Evolutionary conservation across 2,888 invertebrate species (phyloP), one percentile per base, ranked within the genome.

Genomic region (Sicus ferrugineus): DNA sequence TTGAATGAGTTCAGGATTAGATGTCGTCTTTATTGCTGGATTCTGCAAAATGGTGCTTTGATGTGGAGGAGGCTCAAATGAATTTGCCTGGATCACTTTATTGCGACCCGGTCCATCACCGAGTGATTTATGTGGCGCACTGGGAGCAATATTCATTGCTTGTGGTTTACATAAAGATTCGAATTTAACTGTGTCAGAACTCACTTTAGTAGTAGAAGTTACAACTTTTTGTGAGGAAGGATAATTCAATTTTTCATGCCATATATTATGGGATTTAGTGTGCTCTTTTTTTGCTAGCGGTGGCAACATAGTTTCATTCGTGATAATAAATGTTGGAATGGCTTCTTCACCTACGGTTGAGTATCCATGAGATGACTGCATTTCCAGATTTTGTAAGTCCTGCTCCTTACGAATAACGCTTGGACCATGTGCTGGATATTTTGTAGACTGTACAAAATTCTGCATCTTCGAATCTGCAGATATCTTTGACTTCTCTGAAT

Each of bases 1-100:
- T 83, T 94, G 93, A 83, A 92, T 92, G 46, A 93, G 83, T 63
- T 89, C 87, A 30, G 69, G 69, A 21, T 30, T 26, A 26, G 70
- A 48, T 54, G 58, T 31, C 14, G 64, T 52, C 6, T 50, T 23
- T 16, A 58, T 11, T 2, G 38, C n/a, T 61, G 21, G 38, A 26
- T 61, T 46, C n/a, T n/a, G n/a, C n/a, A n/a, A n/a, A n/a, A n/a
- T n/a, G n/a, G n/a, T n/a, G n/a, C n/a, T n/a, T n/a, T n/a, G n/a
- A n/a, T n/a, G n/a, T n/a, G n/a, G n/a, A n/a, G n/a, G n/a, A n/a
- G n/a, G n/a, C n/a, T n/a, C n/a, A n/a, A n/a, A n/a, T n/a, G n/a
- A n/a, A n/a, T n/a, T n/a, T n/a, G n/a, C n/a, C n/a, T n/a, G n/a
- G n/a, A n/a, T n/a, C n/a, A 42, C 14, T 1, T 9, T 30, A 56